Base-by-base conservation (phyloP, 2,113 vertebrate genomes). In the Stigmatopora nigra region DNA sequence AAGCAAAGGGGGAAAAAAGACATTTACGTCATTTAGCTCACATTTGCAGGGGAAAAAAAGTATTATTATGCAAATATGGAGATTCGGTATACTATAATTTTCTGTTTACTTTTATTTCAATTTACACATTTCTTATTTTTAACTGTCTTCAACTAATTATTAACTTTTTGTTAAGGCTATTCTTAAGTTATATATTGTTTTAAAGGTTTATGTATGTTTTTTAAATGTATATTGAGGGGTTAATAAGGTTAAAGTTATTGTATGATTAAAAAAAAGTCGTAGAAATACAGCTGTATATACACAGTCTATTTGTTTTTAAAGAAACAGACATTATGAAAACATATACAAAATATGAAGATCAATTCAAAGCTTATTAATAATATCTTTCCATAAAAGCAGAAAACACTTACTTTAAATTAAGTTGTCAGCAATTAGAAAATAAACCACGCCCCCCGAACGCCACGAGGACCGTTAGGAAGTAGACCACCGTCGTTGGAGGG, bases 51-150 rank as follows among this genome's bases (percentile, higher is more conserved):
- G 16, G 15, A 31, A 31, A 56, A 3, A 22, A 31, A 16, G 2
- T 38, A 70, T 70, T 69, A 69, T 25, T 71, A 12, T 67, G 58
- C 55, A 56, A 70, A 79, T 44, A 35, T 61, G 71, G 53, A 78
- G 31, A 35, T 57, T 16, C 4, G 20, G 20, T 11, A n/a, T 55
- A 12, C 19, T 55, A 55, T 31, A 31, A 31, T 31, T 31, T 31
- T 31, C 25, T 31, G 25, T 31, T 31, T 31, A 31, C 25, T 31
- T 31, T 31, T 31, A 31, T 31, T 31, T 31, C 25, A 31, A 31
- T 31, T 31, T 31, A 31, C 25, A 31, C 1, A 2, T 31, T 31
- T 31, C 25, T 31, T 31, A 31, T 31, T 31, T 31, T 31, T 31
- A 31, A 31, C 25, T 31, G 25, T 31, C 25, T 31, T 31, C 25